These are phyloP conservation scores for Australoheros scitulus DNA, from an alignment of 2,113 vertebrate species.

Conservation along the genomic window DNA sequence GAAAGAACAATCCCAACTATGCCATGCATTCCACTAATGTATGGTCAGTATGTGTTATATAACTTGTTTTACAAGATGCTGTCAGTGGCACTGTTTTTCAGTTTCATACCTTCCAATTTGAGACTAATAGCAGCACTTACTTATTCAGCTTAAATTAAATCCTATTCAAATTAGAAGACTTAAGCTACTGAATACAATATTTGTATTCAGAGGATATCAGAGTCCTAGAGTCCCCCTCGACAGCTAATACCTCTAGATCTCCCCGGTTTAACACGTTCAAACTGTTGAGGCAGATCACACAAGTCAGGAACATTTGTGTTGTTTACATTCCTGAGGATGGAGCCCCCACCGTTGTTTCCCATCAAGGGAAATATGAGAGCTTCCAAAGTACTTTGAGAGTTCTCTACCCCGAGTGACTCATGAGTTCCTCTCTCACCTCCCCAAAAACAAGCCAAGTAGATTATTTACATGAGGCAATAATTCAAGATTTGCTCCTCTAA, in stretches of 20 bases:
- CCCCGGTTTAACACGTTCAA: constrained; percentile 28
- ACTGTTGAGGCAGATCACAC: constrained; percentile 56
- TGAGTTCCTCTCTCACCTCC: constrained; percentile 54
- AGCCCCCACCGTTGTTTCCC: constrained; percentile 65
- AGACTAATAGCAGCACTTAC: constrained; percentile 51
- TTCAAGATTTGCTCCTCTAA: constrained; percentile 76
- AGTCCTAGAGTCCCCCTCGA: constrained; percentile 34
- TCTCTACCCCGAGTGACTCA: constrained; percentile 66
- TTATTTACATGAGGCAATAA: constrained; percentile 80
- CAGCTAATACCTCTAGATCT: constrained; percentile 27
- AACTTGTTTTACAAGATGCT: constrained; percentile 27
- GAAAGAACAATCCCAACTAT: constrained; percentile 59
- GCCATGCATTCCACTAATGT: constrained; percentile 55
- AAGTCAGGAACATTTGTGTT: constrained; percentile 47
- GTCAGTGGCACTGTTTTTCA: constrained; percentile 46
- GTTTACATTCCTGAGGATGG: constrained; percentile 72
- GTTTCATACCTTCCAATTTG: constrained; percentile 56
- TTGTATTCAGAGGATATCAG: constrained; percentile 45
- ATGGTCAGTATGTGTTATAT: constrained; percentile 35
- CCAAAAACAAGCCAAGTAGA: constrained; percentile 59
- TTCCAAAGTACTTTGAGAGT: constrained; percentile 66
- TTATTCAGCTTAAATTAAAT: constrained; percentile 54
- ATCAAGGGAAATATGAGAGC: constrained; percentile 73
- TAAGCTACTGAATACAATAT: constrained; percentile 46
- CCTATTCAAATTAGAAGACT: constrained; percentile 49